These are phyloP conservation scores for Drosophila ezoana DNA, from an alignment of 2,888 invertebrate species.

Conservation along the genomic window DNA sequence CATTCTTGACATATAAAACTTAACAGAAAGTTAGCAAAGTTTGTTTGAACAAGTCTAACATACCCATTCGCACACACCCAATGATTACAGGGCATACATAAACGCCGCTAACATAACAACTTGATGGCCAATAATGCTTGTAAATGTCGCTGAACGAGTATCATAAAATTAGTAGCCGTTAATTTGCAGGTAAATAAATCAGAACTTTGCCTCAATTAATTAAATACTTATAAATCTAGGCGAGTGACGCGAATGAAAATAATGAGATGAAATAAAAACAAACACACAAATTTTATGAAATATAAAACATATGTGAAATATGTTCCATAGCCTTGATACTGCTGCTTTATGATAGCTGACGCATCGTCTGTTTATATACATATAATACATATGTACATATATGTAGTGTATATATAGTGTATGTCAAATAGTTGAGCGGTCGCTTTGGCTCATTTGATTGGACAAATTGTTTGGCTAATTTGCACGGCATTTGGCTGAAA, in stretches of 20 bases:
- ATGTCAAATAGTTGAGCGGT: constrained; percentile 17
- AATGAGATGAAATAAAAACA: constrained; percentile 3
- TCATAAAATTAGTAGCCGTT: constrained; percentile 6
- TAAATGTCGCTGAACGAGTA: background rate
- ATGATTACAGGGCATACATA: background rate
- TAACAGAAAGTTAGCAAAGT: too few species aligned
- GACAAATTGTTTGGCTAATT: constrained; percentile 75
- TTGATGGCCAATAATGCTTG: constrained; percentile 6
- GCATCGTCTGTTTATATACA: constrained; percentile 20
- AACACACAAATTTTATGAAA: constrained; percentile 7
- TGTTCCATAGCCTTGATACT: constrained; percentile 40
- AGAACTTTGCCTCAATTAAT: constrained; percentile 11
- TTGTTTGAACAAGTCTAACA: background rate
- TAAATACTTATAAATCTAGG: constrained; percentile 15
- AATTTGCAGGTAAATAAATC: constrained; percentile 20
- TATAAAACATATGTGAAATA: constrained; percentile 3
- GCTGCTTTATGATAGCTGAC: constrained; percentile 47
- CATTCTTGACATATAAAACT: too few species aligned
- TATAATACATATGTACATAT: background rate
- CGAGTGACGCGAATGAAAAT: constrained; percentile 13
- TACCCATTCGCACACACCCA: background rate
- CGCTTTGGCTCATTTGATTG: constrained; percentile 48
- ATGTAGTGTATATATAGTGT: constrained; percentile 2
- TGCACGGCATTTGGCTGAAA: constrained; percentile 66
- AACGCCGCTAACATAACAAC: background rate